Percentiles rank a stretch among this genome's conserved stretches.
These are phyloP conservation scores for Phoenicopterus ruber DNA, from an alignment of 2,113 vertebrate species.

Conservation along the genomic window DNA sequence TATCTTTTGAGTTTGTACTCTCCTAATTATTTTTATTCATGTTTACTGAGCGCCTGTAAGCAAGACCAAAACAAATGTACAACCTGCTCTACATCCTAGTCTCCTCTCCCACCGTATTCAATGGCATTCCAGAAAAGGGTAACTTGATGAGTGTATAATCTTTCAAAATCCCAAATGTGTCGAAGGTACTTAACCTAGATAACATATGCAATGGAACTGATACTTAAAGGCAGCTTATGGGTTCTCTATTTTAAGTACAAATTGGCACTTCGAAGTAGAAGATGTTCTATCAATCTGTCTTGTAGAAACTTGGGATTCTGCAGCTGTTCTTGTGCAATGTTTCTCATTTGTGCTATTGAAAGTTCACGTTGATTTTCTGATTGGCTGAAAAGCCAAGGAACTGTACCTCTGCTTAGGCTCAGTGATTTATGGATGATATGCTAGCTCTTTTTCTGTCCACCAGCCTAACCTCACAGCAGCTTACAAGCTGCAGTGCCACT, in stretches of 20 bases:
- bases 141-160: not conserved
- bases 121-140: not conserved
- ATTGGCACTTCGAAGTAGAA: not conserved
- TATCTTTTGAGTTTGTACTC: not conserved
- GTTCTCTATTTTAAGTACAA: not conserved
- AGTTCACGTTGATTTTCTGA: not conserved
- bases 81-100: not conserved
- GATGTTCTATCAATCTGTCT: not conserved
- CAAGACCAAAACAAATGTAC: not conserved
- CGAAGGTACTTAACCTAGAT: not conserved
- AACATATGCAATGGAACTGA: not conserved
- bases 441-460: constrained; percentile 5
- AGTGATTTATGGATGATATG: constrained; percentile 24
- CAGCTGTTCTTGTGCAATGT: not conserved
- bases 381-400: not conserved
- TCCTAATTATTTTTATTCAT: not conserved
- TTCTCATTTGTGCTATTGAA: not conserved
- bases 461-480: not conserved
- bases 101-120: not conserved
- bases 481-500: constrained; percentile 9
- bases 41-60: not conserved
- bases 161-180: not conserved
- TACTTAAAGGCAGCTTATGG: not conserved
- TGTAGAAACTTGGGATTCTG: not conserved
- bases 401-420: not conserved